Conservation (phyloP, 2,888 invertebrate genomes). For the Cerceris ruficornis region DNA sequence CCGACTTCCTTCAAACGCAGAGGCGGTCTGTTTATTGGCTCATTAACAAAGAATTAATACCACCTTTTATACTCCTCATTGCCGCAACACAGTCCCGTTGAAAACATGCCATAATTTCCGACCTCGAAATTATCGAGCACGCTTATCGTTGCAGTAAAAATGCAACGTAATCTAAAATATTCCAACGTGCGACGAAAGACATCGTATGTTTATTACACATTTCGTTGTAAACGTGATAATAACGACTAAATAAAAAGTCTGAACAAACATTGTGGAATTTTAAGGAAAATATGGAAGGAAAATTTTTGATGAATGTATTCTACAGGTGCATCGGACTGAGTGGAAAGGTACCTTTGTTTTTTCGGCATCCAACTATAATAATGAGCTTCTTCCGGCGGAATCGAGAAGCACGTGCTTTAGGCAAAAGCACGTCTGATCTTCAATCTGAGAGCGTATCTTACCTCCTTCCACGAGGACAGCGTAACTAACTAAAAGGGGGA, state of each 20-base stretch:
- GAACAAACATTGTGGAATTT: too few species aligned
- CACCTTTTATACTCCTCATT: not conserved
- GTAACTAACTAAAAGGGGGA: conserved; percentile 49
- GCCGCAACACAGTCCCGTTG: not conserved
- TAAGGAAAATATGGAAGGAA: too few species aligned
- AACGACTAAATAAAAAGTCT: too few species aligned
- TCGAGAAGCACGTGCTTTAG: conserved; percentile 42
- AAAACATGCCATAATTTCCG: not conserved
- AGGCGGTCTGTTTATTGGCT: not conserved
- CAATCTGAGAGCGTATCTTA: conserved; percentile 43
- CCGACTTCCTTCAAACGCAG: not conserved
- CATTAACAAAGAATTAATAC: not conserved
- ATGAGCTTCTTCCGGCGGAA: conserved; percentile 42
- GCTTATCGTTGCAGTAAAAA: conserved; percentile 20
- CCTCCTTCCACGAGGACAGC: conserved; percentile 23
- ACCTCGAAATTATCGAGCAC: conserved; percentile 32
- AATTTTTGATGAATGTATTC: too few species aligned
- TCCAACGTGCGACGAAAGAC: conserved; percentile 3
- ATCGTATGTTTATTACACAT: not conserved
- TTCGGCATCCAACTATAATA: conserved; percentile 46
- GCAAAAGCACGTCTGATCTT: conserved; percentile 56
- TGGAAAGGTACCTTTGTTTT: conserved; percentile 17
- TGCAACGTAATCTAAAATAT: conserved; percentile 16
- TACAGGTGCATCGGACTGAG: too few species aligned
- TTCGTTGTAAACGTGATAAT: not conserved